phyloP scores from a whole-genome alignment of 2,113 vertebrate genomes.

The Argyrosomus japonicus region DNA sequence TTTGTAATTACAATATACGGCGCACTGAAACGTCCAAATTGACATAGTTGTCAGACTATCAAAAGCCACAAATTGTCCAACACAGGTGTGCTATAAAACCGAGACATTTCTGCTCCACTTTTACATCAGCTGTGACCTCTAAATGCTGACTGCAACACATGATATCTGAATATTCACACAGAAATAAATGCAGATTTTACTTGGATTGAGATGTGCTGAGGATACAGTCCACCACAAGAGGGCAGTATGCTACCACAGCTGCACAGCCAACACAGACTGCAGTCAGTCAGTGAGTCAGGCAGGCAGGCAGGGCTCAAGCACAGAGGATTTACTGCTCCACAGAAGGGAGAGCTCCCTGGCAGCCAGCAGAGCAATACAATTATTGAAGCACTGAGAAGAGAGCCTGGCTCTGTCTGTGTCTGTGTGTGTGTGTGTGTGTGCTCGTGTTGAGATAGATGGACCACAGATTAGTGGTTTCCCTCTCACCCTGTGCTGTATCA shows the following conservation, averaged over 20 bases:
- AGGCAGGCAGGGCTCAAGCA: not conserved
- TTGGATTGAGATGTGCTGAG: not conserved
- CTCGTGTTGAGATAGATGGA: not conserved
- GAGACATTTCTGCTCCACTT: not conserved
- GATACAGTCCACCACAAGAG: constrained; percentile 56
- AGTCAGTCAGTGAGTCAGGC: not conserved
- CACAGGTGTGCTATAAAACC: not conserved
- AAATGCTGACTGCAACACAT: not conserved
- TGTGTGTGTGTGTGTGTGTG: constrained; percentile 11
- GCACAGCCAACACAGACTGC: constrained; percentile 17
- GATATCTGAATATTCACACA: not conserved
- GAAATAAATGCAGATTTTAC: not conserved
- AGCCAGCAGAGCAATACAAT: constrained; percentile 40
- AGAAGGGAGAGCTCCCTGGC: constrained; percentile 45
- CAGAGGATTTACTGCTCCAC: constrained; percentile 54
- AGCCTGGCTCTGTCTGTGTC: constrained; percentile 20
- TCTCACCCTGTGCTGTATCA: constrained; percentile 75
- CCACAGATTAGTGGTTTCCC: constrained; percentile 58
- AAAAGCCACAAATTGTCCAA: constrained; percentile 17
- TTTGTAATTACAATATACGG: constrained; percentile 40
- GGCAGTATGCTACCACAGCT: constrained; percentile 65
- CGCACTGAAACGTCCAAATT: not conserved
- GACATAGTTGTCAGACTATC: constrained; percentile 17
- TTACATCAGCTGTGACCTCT: constrained; percentile 14
- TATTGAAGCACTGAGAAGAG: constrained; percentile 37